A percentile compares a stretch with the other conserved stretches of the same genome.
phyloP scores from a whole-genome alignment of 2,113 vertebrate genomes.

The Hypomesus transpacificus region DNA sequence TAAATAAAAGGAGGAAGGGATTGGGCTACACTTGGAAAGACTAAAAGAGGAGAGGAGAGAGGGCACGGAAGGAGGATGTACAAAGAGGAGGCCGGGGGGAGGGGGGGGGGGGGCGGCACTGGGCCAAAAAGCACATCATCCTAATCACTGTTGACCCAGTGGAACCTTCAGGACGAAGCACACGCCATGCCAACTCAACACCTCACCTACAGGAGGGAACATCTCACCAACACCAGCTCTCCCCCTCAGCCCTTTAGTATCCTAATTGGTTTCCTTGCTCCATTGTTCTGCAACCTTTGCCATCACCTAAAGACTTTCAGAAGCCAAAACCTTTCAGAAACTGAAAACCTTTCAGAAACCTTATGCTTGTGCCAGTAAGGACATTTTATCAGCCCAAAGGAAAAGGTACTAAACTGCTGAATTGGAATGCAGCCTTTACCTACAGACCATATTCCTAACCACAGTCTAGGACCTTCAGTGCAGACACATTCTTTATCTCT shows the following conservation, averaged over 20 bases:
- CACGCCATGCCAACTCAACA: constrained; percentile 2
- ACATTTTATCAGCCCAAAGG: neutral
- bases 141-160: constrained; percentile 42
- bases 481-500: neutral
- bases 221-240: no score
- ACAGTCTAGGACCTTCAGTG: neutral
- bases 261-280: no score
- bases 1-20: neutral
- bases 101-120: constrained; percentile 30
- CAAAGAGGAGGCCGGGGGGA: constrained; percentile 49
- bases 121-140: constrained; percentile 54
- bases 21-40: no score
- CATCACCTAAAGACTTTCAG: no score
- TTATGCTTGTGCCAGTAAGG: neutral
- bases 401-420: neutral
- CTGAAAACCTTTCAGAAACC: no score
- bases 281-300: no score
- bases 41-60: neutral
- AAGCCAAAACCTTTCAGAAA: no score
- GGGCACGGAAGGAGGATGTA: constrained; percentile 29
- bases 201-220: neutral
- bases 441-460: neutral
- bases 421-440: neutral
- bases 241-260: no score
- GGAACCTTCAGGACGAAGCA: neutral